Conservation (phyloP, 2,113 vertebrate genomes). For the Lota lota region DNA sequence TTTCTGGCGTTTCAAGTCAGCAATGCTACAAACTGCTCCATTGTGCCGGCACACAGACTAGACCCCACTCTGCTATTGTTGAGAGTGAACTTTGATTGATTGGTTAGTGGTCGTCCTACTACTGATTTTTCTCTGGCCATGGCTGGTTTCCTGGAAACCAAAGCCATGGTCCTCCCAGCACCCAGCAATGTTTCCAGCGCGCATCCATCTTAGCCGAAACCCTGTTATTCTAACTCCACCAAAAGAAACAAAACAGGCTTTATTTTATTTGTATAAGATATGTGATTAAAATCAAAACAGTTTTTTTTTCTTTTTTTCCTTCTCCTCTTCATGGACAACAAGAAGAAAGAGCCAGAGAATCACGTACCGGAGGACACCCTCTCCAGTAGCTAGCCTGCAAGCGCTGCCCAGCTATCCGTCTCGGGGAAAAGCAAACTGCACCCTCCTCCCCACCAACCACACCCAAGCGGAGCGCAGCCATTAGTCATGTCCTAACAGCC, state of each 20-base stretch:
- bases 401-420: slow-evolving; percentile 34
- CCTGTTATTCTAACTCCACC: not conserved
- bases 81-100: too few species aligned
- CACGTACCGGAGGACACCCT: slow-evolving; percentile 18
- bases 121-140: too few species aligned
- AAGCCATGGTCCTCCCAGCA: not conserved
- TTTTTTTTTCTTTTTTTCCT: not conserved
- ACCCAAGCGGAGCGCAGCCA: slow-evolving; percentile 57
- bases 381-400: slow-evolving; percentile 6
- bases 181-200: not conserved
- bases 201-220: not conserved
- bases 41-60: too few species aligned
- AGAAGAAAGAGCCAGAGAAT: slow-evolving; percentile 4
- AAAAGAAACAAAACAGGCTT: not conserved
- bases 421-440: slow-evolving; percentile 28
- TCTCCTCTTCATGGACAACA: too few species aligned
- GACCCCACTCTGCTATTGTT: too few species aligned
- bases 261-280: not conserved
- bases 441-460: slow-evolving; percentile 44
- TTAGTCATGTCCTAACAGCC: slow-evolving; percentile 68
- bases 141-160: too few species aligned
- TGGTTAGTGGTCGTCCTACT: too few species aligned
- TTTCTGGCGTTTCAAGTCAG: too few species aligned
- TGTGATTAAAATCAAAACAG: not conserved
- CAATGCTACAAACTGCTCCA: too few species aligned